Evolutionary conservation across 1,140 invertebrate species (phyloP).

Genomic region (Tetragonula clypearis): DNA sequence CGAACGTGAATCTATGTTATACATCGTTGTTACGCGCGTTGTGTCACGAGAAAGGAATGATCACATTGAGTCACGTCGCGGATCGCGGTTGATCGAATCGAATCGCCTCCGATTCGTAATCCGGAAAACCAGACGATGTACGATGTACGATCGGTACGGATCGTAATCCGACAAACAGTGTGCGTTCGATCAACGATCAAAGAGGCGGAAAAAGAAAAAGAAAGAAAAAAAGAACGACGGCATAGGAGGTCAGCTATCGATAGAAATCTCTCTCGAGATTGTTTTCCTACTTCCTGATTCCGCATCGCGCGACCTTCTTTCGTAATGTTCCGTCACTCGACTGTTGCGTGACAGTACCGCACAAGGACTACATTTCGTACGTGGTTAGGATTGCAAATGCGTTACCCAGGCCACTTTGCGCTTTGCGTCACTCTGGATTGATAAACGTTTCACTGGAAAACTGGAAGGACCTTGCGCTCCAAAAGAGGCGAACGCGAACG

Average conservation of each 20-base stretch:
- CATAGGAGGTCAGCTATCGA: conserved; percentile 12
- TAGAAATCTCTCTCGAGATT: conserved; percentile 9
- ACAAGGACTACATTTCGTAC: conserved; percentile 38
- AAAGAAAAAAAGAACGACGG: neutral
- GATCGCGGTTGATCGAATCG: conserved; percentile 2
- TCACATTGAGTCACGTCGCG: conserved; percentile 13
- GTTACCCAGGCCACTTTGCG: neutral
- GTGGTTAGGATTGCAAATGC: conserved; percentile 16
- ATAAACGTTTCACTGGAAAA: neutral
- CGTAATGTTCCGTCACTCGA: conserved; percentile 21
- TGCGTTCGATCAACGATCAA: conserved; percentile 1
- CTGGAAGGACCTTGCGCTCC: neutral
- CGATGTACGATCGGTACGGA: neutral
- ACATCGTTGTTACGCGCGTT: conserved; percentile 9
- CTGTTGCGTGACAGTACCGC: conserved; percentile 25
- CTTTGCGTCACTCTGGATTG: neutral
- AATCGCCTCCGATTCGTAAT: neutral
- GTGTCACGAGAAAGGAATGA: conserved; percentile 38
- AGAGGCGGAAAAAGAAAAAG: neutral
- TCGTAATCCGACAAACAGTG: neutral
- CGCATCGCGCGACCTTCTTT: conserved; percentile 45
- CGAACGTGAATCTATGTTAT: neutral
- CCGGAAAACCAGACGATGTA: neutral
- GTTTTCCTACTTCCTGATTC: conserved; percentile 59
- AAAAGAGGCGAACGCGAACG: neutral